Evolutionary conservation across 2,797 vertebrate genomes (phyloP).

Genomic region (Catostomus latipinnis): DNA sequence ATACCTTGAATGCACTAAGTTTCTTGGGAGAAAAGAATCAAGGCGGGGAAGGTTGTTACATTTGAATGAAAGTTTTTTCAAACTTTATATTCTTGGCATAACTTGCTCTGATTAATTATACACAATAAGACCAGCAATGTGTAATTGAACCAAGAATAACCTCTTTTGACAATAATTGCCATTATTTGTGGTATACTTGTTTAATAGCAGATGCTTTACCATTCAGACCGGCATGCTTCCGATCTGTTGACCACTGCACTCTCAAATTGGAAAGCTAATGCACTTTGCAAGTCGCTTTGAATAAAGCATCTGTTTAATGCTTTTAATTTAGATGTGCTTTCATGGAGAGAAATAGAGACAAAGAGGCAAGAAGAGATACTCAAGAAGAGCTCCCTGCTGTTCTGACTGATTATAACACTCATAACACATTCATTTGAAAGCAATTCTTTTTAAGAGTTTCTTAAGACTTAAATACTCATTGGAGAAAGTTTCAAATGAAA

Average conservation of each 20-base stretch:
- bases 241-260: conserved; percentile 33
- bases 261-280: background rate
- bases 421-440: conserved; percentile 49
- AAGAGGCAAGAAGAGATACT: conserved; percentile 33
- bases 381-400: conserved; percentile 40
- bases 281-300: conserved; percentile 12
- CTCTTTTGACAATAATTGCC: background rate
- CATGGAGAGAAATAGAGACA: conserved; percentile 7
- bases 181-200: background rate
- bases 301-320: conserved; percentile 41
- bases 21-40: no score
- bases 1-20: no score
- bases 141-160: background rate
- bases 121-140: no score
- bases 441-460: conserved; percentile 11
- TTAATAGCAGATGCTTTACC: conserved; percentile 1
- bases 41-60: no score
- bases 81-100: no score
- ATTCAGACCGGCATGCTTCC: background rate
- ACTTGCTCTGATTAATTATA: no score
- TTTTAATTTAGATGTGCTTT: conserved; percentile 23
- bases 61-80: no score
- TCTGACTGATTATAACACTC: conserved; percentile 44
- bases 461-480: conserved; percentile 45
- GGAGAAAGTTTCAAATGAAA: conserved; percentile 58